Evolutionary conservation across 2,113 vertebrate genomes (phyloP).

Genomic region (Forbesichthys papilliferus): DNA sequence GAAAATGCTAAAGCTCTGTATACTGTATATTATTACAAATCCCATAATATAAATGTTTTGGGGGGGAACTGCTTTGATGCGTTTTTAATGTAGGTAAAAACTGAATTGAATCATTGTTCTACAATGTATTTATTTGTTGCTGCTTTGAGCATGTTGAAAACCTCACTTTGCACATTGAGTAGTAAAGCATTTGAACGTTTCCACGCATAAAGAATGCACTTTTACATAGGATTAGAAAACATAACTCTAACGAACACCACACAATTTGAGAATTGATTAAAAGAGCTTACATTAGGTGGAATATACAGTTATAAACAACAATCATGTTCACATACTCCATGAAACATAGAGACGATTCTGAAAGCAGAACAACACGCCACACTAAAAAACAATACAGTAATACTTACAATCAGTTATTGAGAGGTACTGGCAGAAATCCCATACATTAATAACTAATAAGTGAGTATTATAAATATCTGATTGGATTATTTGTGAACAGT

Average conservation of each 20-base stretch:
- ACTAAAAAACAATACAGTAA: not conserved
- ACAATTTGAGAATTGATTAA: not conserved
- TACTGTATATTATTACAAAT: too few relatives aligned
- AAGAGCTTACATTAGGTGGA: not conserved
- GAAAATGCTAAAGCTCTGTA: not conserved
- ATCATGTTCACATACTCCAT: not conserved
- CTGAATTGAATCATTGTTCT: not conserved
- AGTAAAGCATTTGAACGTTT: slow-evolving; percentile 40
- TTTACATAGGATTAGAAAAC: not conserved
- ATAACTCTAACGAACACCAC: not conserved
- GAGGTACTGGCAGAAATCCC: not conserved
- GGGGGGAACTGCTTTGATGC: not conserved
- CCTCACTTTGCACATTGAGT: slow-evolving; percentile 36
- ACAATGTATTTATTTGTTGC: not conserved
- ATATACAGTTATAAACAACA: not conserved
- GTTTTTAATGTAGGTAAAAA: not conserved
- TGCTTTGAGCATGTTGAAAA: not conserved
- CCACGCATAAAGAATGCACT: slow-evolving; percentile 31
- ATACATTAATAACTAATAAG: not conserved
- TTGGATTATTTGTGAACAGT: not conserved
- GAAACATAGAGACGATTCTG: not conserved
- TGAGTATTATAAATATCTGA: not conserved
- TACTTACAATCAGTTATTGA: slow-evolving; percentile 33
- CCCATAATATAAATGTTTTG: not conserved
- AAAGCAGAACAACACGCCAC: too few relatives aligned